phyloP scores from a whole-genome alignment of 2,888 invertebrate genomes.

The Lasioglossum oenotherae region DNA sequence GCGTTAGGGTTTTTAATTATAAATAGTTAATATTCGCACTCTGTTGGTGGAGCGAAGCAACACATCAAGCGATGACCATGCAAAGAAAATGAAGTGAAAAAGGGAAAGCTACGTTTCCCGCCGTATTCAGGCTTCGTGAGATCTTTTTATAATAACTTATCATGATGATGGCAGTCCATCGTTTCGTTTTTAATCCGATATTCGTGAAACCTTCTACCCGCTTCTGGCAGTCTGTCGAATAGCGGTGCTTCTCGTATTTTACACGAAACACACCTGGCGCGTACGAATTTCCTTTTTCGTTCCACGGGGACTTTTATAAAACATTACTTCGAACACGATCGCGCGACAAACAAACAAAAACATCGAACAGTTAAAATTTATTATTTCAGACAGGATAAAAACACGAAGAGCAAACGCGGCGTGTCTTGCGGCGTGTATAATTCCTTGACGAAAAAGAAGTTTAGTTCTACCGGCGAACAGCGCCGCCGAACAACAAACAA shows the following conservation, averaged over 20 bases:
- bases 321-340: constrained; percentile 18
- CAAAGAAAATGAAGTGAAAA: neutral
- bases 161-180: constrained; percentile 57
- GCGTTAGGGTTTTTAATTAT: constrained; percentile 20
- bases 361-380: constrained; percentile 33
- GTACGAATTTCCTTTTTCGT: constrained; percentile 20
- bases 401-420: neutral
- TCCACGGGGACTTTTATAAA: constrained; percentile 37
- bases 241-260: constrained; percentile 46
- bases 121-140: constrained; percentile 48
- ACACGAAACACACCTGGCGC: constrained; percentile 22
- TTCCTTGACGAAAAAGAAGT: neutral
- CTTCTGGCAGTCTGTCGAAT: constrained; percentile 65
- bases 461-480: neutral
- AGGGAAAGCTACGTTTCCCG: neutral
- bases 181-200: constrained; percentile 63
- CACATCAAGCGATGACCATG: neutral
- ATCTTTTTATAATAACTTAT: constrained; percentile 63
- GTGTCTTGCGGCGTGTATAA: constrained; percentile 10
- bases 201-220: constrained; percentile 35
- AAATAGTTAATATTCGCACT: constrained; percentile 22
- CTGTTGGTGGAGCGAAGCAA: constrained; percentile 17
- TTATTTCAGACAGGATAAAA: constrained; percentile 29
- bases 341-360: neutral
- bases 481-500: constrained; percentile 12